A percentile compares a stretch with the other conserved stretches of the same genome.
These are phyloP conservation scores for Eustalomyia histrio DNA, from an alignment of 2,888 invertebrate genomes.

Conservation along the genomic window DNA sequence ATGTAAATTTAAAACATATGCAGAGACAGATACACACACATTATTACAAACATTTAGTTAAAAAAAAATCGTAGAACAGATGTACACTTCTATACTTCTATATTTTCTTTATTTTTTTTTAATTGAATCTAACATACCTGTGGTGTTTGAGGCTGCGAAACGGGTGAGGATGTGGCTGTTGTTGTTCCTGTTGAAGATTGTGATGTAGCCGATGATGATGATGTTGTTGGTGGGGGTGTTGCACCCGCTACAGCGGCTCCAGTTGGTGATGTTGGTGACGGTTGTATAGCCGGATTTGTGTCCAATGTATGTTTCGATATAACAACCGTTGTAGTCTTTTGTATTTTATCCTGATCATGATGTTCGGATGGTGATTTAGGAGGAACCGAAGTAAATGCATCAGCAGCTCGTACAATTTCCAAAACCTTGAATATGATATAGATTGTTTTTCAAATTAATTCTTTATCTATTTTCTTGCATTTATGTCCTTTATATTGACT, in stretches of 20 bases:
- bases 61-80: slow-evolving; percentile 7
- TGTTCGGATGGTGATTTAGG: slow-evolving; percentile 88
- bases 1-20: neutral
- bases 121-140: slow-evolving; percentile 52
- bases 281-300: slow-evolving; percentile 76
- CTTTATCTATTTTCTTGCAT: slow-evolving; percentile 14
- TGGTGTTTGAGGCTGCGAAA: slow-evolving; percentile 60
- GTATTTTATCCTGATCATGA: slow-evolving; percentile 82
- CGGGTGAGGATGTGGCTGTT: slow-evolving; percentile 57
- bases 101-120: neutral
- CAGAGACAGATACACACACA: slow-evolving; percentile 2
- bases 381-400: slow-evolving; percentile 79
- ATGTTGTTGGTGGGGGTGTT: slow-evolving; percentile 48
- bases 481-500: slow-evolving; percentile 44
- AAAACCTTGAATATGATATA: slow-evolving; percentile 82
- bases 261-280: slow-evolving; percentile 74
- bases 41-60: neutral
- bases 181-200: slow-evolving; percentile 55
- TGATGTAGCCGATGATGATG: slow-evolving; percentile 60
- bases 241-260: slow-evolving; percentile 9
- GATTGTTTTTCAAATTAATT: slow-evolving; percentile 19
- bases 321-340: slow-evolving; percentile 94
- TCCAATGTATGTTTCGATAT: slow-evolving; percentile 96
- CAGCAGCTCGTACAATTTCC: slow-evolving; percentile 93
- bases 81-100: slow-evolving; percentile 5